A percentile compares a stretch with the other conserved stretches of the same genome.
These are phyloP conservation scores for Chiloscyllium punctatum DNA, from an alignment of 2,797 vertebrate species.

Conservation along the genomic window DNA sequence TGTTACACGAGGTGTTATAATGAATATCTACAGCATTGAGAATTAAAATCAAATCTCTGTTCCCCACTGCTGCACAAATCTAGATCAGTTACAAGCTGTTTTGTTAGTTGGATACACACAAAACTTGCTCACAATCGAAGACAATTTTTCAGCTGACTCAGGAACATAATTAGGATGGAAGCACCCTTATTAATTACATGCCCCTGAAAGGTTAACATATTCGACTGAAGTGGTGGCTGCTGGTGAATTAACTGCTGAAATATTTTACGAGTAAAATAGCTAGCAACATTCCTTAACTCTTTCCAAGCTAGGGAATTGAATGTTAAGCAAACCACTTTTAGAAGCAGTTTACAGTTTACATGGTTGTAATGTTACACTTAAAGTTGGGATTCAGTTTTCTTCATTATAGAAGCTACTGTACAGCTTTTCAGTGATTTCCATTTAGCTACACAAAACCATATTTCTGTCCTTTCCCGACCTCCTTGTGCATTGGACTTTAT, in stretches of 20 bases:
- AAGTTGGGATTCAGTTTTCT: not conserved
- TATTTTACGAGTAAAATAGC: not conserved
- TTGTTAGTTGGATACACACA: not conserved
- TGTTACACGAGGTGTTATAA: not conserved
- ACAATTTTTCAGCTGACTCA: not conserved
- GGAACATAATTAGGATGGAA: not conserved
- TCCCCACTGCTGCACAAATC: not conserved
- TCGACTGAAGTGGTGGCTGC: not conserved
- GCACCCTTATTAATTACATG: not conserved
- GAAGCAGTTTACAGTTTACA: not conserved
- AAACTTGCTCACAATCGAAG: not conserved
- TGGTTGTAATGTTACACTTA: not conserved
- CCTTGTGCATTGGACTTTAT: not conserved
- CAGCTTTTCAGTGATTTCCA: not conserved
- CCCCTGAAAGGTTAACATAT: not conserved
- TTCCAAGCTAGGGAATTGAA: not conserved
- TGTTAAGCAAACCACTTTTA: not conserved
- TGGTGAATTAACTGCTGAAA: not conserved
- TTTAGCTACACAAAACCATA: not conserved
- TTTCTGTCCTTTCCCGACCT: not conserved
- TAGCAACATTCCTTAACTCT: not conserved
- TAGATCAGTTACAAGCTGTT: not conserved
- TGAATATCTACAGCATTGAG: not conserved
- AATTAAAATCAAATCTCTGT: not conserved
- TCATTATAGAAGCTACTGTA: not conserved